Conservation (phyloP, 2,113 vertebrate genomes). For the Psephotus haematonotus region DNA sequence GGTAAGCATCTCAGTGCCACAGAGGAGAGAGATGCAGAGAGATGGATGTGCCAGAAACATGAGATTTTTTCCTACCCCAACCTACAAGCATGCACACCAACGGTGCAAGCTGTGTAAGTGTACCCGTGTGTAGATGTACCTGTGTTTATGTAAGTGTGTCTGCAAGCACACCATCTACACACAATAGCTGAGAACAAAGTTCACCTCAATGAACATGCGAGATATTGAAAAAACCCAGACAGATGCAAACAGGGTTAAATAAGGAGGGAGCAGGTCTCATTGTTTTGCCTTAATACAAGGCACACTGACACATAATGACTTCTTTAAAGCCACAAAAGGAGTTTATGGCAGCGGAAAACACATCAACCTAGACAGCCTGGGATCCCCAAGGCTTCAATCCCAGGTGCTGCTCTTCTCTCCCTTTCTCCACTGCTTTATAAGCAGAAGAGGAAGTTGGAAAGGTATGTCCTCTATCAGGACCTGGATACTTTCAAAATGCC, state of each 20-base stretch:
- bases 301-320: neutral
- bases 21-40: neutral
- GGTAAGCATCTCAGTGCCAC: neutral
- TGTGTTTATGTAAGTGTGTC: neutral
- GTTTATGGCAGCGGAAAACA: neutral
- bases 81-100: rapidly evolving
- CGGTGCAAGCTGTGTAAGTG: rapidly evolving
- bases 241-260: neutral
- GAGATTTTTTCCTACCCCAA: rapidly evolving
- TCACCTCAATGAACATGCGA: neutral
- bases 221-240: neutral
- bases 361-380: neutral
- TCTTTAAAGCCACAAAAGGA: neutral
- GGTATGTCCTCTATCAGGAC: neutral
- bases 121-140: neutral
- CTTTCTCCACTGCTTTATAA: neutral
- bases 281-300: neutral
- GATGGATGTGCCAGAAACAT: neutral
- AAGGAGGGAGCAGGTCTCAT: neutral
- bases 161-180: neutral
- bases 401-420: neutral
- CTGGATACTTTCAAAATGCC: neutral
- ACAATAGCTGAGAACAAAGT: rapidly evolving
- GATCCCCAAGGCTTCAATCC: neutral
- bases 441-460: neutral